These are phyloP conservation scores for Chymomyza procnemis DNA, from an alignment of 2,888 invertebrate genomes.

Conservation along the genomic window DNA sequence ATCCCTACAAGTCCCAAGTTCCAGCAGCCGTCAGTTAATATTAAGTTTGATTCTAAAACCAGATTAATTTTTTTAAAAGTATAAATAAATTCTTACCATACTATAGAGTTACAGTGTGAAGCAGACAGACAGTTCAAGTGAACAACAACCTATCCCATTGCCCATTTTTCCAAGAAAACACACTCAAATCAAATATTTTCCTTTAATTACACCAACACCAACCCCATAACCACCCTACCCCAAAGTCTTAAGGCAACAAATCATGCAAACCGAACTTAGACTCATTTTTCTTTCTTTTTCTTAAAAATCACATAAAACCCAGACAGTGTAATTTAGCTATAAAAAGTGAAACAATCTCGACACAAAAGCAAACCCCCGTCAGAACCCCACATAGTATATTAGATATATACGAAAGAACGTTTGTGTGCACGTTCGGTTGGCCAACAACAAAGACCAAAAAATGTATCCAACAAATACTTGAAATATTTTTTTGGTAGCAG, in stretches of 20 bases:
- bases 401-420: background rate
- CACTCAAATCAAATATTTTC: background rate
- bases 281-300: background rate
- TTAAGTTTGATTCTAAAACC: too few species aligned
- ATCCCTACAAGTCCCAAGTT: too few species aligned
- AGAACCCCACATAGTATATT: background rate
- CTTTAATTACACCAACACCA: background rate
- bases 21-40: too few species aligned
- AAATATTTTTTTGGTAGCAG: conserved; percentile 28
- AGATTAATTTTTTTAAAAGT: too few species aligned
- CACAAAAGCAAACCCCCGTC: background rate
- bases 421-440: conserved; percentile 1
- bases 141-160: too few species aligned
- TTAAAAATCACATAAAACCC: background rate
- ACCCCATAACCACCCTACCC: too few species aligned
- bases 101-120: too few species aligned
- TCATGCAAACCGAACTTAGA: background rate
- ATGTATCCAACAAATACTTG: conserved; percentile 42
- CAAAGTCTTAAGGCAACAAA: background rate
- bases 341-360: background rate
- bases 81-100: too few species aligned
- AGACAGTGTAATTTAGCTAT: background rate
- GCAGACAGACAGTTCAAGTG: too few species aligned
- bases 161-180: too few species aligned
- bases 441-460: conserved; percentile 15